Evolutionary conservation across 2,113 vertebrate genomes (phyloP), one percentile per base, ranked within the genome.

Genomic region (Tor tambroides): DNA sequence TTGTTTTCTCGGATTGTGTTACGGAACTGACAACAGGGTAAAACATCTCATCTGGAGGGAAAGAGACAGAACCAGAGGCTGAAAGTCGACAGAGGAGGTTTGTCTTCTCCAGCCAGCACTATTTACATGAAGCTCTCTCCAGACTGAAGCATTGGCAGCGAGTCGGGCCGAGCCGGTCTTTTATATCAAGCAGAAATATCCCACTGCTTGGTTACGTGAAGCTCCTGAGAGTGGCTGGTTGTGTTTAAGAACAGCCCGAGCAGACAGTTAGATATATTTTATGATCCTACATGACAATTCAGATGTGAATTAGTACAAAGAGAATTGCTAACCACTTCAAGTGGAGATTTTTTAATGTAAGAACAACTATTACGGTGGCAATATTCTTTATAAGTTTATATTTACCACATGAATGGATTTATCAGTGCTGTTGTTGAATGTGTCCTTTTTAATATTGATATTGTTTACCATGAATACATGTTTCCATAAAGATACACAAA

Each of bases 1-100:
- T 82, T 15, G n/a, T 83, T 84, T 86, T 77, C 67, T 88, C 63
- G 51, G 63, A 88, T 88, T 92, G 88, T 81, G 90, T 85, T 87
- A 90, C 92, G 89, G 91, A 93, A 83, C 92, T 91, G 91, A 93
- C 91, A 92, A 95, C 95, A 96, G 95, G 95, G 95, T 95, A 94
- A 94, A 90, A 80, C 7, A 28, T 54, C 79, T 84, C 56, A 72
- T 26, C 75, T 32, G n/a, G 43, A 85, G 82, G 77, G 83, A 56
- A 43, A 43, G 23, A 74, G 83, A 84, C 71, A 17, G 74, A 83
- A 49, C 46, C 69, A 90, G 82, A 85, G 86, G 80, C 72, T 88
- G 83, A 83, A 61, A 85, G 80, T 87, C 87, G 83, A 87, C 76
- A 77, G 69, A 61, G 80, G 83, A 87, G 89, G 86, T 83, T 89